Percentiles rank a stretch among this genome's conserved stretches.
phyloP scores from a whole-genome alignment of 2,888 invertebrate species.

The Philonicus albiceps region DNA sequence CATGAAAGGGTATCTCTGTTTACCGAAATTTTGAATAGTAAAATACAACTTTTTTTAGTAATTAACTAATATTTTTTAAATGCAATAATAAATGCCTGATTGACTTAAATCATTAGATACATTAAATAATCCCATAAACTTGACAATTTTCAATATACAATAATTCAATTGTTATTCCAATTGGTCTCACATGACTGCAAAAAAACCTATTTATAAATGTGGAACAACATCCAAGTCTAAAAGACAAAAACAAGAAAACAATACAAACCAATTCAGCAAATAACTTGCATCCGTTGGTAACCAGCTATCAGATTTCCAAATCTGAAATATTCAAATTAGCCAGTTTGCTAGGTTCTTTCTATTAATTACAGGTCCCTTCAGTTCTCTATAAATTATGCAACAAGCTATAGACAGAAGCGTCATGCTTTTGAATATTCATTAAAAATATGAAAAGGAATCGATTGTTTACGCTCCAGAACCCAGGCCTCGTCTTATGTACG shows the following conservation, averaged over 20 bases:
- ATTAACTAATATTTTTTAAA: neutral
- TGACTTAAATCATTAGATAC: neutral
- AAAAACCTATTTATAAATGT: neutral
- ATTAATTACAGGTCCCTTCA: neutral
- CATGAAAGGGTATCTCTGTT: no score
- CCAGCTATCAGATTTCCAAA: neutral
- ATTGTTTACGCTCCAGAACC: constrained; percentile 1
- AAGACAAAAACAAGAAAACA: neutral
- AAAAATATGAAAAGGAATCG: constrained; percentile 5
- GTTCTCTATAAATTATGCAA: constrained; percentile 19
- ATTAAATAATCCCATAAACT: no score
- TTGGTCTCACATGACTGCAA: neutral
- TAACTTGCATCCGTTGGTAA: neutral
- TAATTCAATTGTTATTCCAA: neutral
- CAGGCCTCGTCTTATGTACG: neutral
- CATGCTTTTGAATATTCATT: constrained; percentile 13
- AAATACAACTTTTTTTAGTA: neutral
- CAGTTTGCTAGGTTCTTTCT: neutral
- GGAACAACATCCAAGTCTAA: neutral
- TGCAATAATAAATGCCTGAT: neutral
- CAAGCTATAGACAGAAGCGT: neutral
- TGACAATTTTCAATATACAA: no score
- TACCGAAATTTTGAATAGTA: neutral
- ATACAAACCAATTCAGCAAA: neutral
- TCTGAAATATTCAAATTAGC: neutral